A percentile compares a stretch with the other conserved stretches of the same genome.
phyloP scores from a whole-genome alignment of 2,888 invertebrate species.

The Pegoplata infirma region DNA sequence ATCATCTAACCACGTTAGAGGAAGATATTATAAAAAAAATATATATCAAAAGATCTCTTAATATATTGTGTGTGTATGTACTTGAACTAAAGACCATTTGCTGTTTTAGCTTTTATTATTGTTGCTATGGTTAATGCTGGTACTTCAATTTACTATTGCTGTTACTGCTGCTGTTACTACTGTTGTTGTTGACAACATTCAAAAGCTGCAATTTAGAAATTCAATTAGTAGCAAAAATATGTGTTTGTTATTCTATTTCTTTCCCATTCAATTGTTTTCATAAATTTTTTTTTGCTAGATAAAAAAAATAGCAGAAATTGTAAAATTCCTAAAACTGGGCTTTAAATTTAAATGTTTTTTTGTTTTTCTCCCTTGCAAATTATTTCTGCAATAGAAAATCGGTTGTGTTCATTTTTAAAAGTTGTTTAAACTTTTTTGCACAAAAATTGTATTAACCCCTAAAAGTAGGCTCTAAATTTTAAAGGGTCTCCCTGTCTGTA shows the following conservation, averaged over 20 bases:
- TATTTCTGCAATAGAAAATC: too few relatives aligned
- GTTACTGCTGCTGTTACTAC: constrained; percentile 26
- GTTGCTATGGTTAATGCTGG: constrained; percentile 35
- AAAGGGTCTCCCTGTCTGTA: too few relatives aligned
- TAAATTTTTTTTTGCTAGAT: constrained; percentile 18
- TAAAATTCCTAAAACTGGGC: background rate
- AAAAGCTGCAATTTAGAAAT: constrained; percentile 61
- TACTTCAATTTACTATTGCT: constrained; percentile 39
- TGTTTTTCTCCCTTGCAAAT: too few relatives aligned
- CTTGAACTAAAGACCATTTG: constrained; percentile 70
- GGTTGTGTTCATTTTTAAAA: too few relatives aligned
- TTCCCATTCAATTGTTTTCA: constrained; percentile 55
- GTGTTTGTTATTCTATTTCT: constrained; percentile 48
- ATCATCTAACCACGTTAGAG: constrained; percentile 49
- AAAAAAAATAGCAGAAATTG: background rate
- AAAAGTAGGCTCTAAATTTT: background rate
- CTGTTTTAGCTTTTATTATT: constrained; percentile 62
- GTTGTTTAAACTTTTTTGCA: background rate
- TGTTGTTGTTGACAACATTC: constrained; percentile 57
- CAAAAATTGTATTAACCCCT: background rate
- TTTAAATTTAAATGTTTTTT: too few relatives aligned
- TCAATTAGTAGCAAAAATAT: constrained; percentile 65
- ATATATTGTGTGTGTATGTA: constrained; percentile 31
- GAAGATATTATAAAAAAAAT: constrained; percentile 33
- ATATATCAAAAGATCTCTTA: constrained; percentile 22